Percentiles rank a stretch among this genome's conserved stretches.
Evolutionary conservation across 2,888 invertebrate species (phyloP).

Genomic region (Cheilosia vernalis): DNA sequence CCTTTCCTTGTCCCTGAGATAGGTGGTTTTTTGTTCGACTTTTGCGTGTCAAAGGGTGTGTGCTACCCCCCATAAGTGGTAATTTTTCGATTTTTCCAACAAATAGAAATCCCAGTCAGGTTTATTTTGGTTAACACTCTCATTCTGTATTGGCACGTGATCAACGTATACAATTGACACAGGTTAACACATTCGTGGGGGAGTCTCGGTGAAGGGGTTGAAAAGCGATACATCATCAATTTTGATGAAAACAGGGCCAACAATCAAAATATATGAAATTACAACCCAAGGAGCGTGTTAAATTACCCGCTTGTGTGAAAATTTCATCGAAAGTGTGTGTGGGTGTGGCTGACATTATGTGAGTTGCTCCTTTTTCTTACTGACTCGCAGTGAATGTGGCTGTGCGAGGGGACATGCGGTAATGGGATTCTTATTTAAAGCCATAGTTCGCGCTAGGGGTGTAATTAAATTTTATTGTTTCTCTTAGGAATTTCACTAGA

Average conservation of each 20-base stretch:
- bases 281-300: constrained; percentile 62
- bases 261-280: constrained; percentile 69
- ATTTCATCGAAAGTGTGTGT: constrained; percentile 56
- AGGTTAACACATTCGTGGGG: constrained; percentile 34
- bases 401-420: too few relatives aligned
- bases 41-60: constrained; percentile 74
- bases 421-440: constrained; percentile 3
- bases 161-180: constrained; percentile 62
- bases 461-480: not conserved
- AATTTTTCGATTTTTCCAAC: constrained; percentile 59
- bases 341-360: constrained; percentile 50
- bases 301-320: constrained; percentile 60
- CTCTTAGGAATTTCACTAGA: not conserved
- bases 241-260: constrained; percentile 60
- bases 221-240: constrained; percentile 74
- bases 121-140: constrained; percentile 62
- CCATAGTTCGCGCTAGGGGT: not conserved
- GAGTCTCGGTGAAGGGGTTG: constrained; percentile 46
- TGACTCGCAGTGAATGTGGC: not conserved
- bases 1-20: too few relatives aligned
- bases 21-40: not conserved
- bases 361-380: constrained; percentile 47
- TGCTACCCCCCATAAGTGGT: constrained; percentile 60
- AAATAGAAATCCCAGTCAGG: constrained; percentile 69
- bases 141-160: constrained; percentile 66